Percentiles rank a stretch among this genome's conserved stretches.
Evolutionary conservation across 2,888 invertebrate genomes (phyloP).

Genomic region (Marasmarcha lunaedactyla): DNA sequence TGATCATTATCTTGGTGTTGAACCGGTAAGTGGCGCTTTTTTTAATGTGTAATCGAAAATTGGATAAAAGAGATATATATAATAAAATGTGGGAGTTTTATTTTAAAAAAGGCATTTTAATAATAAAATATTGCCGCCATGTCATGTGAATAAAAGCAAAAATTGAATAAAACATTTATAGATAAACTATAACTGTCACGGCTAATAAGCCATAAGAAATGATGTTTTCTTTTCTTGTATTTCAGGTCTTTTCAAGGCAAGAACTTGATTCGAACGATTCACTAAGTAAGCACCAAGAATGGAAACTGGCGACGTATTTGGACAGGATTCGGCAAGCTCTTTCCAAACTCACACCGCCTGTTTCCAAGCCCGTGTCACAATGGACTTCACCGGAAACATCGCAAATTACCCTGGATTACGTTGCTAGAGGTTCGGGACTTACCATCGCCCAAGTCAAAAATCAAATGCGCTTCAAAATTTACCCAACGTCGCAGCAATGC

Average conservation of each 20-base stretch:
- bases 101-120: too few species aligned
- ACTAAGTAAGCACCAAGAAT: slow-evolving; percentile 65
- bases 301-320: slow-evolving; percentile 65
- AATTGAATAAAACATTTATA: too few species aligned
- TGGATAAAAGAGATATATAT: too few species aligned
- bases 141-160: too few species aligned
- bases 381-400: slow-evolving; percentile 41
- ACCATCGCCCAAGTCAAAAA: slow-evolving; percentile 67
- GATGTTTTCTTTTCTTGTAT: too few species aligned
- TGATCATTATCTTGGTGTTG: slow-evolving; percentile 71
- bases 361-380: slow-evolving; percentile 41
- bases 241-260: slow-evolving; percentile 69
- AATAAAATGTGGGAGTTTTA: too few species aligned
- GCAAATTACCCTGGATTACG: slow-evolving; percentile 61
- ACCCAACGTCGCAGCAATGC: slow-evolving; percentile 62
- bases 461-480: slow-evolving; percentile 70
- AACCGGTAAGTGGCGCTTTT: slow-evolving; percentile 68
- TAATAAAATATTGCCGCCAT: too few species aligned
- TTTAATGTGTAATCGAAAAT: too few species aligned
- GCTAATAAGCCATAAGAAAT: too few species aligned
- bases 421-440: slow-evolving; percentile 73
- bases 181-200: too few species aligned
- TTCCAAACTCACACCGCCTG: slow-evolving; percentile 46
- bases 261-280: slow-evolving; percentile 62
- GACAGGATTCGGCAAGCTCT: slow-evolving; percentile 56